Conservation (phyloP, 2,797 vertebrate genomes). For the Coracias cyanogaster region DNA sequence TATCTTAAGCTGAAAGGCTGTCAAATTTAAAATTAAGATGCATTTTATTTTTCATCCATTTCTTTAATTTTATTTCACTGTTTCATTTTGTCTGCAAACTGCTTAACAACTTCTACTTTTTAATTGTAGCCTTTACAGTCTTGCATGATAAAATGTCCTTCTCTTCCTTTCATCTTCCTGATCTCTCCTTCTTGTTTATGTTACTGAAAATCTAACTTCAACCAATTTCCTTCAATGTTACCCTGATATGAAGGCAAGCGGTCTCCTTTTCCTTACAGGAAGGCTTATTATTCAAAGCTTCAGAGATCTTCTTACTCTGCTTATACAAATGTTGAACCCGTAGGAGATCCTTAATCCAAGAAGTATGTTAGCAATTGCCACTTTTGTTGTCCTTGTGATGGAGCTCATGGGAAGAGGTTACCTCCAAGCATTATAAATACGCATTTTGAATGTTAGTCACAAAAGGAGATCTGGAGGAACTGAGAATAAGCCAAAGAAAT, state of each 20-base stretch:
- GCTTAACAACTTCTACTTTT: neutral
- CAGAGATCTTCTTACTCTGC: neutral
- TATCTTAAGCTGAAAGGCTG: neutral
- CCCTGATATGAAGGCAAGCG: neutral
- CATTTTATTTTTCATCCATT: neutral
- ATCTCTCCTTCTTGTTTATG: neutral
- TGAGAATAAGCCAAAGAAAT: neutral
- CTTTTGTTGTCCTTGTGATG: neutral
- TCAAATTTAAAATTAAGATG: neutral
- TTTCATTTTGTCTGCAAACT: neutral
- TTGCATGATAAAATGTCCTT: neutral
- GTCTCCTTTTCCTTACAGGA: neutral
- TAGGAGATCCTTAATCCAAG: neutral
- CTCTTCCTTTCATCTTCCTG: neutral
- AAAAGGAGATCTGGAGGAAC: neutral
- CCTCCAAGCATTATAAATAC: neutral
- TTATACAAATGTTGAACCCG: neutral
- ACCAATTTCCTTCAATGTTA: neutral
- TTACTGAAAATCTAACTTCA: neutral
- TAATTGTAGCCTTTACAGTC: neutral
- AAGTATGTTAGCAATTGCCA: neutral
- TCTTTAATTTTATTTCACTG: neutral
- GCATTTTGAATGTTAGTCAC: neutral
- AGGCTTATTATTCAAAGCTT: constrained; percentile 6
- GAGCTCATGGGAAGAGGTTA: neutral